Percentiles rank a stretch among this genome's conserved stretches.
Evolutionary conservation across 2,113 vertebrate species (phyloP).

Genomic region (Notarius quadriscutis): DNA sequence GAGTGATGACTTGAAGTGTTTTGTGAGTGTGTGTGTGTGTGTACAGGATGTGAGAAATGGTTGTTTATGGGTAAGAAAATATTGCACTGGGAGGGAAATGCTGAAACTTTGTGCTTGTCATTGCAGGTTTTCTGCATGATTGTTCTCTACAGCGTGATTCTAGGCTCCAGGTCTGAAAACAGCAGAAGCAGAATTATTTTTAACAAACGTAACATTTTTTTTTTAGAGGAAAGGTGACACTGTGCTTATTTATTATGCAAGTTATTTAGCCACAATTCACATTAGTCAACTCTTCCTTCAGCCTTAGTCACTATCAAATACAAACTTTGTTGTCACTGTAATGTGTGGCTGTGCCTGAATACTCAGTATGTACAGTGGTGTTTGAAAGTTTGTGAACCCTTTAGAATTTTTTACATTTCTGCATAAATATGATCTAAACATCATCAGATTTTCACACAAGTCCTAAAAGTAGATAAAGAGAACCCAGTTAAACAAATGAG

Average conservation of each 20-base stretch:
- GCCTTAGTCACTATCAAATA: background rate
- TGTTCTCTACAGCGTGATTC: slow-evolving; percentile 7
- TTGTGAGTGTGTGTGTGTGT: slow-evolving; percentile 25
- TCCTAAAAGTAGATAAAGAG: too few species aligned
- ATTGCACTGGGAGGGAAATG: slow-evolving; percentile 30
- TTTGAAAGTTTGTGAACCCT: too few species aligned
- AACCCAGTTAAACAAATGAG: too few species aligned
- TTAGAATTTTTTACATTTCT: too few species aligned
- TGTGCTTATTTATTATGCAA: background rate
- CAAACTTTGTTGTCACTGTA: background rate
- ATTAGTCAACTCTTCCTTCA: background rate
- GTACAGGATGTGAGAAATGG: slow-evolving; percentile 34
- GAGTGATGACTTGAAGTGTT: slow-evolving; percentile 43
- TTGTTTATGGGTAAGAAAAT: slow-evolving; percentile 36
- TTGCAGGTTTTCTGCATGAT: slow-evolving; percentile 24
- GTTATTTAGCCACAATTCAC: background rate
- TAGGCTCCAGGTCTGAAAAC: background rate
- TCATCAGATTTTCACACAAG: too few species aligned
- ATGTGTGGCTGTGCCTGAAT: background rate
- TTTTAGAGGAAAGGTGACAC: background rate
- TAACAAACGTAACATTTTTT: background rate
- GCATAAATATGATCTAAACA: too few species aligned
- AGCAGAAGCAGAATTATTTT: slow-evolving; percentile 29
- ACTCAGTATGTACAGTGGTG: too few species aligned
- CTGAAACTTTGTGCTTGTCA: slow-evolving; percentile 26